Base-by-base conservation (phyloP, 2,888 invertebrate genomes). In the Coelinius sp. region DNA sequence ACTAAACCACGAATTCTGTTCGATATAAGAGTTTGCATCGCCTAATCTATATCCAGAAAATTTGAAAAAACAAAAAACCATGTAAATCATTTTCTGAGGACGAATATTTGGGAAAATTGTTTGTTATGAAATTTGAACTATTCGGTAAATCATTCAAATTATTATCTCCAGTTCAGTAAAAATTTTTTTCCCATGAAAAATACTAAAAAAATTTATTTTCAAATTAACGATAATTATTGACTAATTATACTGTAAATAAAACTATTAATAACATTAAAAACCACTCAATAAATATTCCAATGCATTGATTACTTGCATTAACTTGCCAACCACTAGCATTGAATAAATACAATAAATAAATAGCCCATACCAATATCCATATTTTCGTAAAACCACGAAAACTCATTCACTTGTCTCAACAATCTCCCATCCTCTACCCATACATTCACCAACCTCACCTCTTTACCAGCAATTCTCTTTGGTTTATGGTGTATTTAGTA, bases 401-500 rank as follows among this genome's bases (percentile, higher is more conserved):
- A 44, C 44, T 44, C 44, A 44, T 44, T n/a, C n/a, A 44, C 44
- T 44, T 44, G 44, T 44, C 44, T 44, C 44, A 14, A 35, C 59
- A 38, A 62, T 70, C 38, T 25, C 17, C 44, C 44, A 44, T 44
- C 44, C n/a, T 14, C 17, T 3, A 17, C 44, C 31, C 44, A 44
- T 44, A 44, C 44, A 44, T 44, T 44, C 44, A n/a, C 44, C 44
- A 44, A 44, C 14, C 44, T 44, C 44, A 44, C 44, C 44, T 44
- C 73, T 79, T 80, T 82, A 77, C 81, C 77, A 79, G 79, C 81
- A 80, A 83, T 82, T 75, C 75, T 74, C 78, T 74, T 77, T 83
- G 79, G 79, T 83, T 83, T 83, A 83, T 82, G 79, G 82, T 80
- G 80, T 78, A 78, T 79, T 75, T 76, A 74, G 71, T 82, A 78